These are phyloP conservation scores for Hypanus sabinus DNA, from an alignment of 2,113 vertebrate species.

Conservation along the genomic window DNA sequence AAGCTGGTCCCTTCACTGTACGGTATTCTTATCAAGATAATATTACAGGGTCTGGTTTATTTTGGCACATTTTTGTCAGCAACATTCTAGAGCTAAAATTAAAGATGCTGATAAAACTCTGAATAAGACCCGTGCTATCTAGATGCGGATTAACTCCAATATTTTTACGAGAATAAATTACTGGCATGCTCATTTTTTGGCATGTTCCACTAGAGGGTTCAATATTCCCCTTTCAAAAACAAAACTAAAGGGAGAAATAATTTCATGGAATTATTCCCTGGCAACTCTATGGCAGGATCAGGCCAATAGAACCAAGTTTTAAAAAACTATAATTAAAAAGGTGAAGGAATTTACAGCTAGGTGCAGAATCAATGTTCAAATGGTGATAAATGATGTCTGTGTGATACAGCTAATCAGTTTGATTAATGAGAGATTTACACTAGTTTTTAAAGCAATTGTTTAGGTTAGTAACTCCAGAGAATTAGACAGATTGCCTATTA, in stretches of 20 bases:
- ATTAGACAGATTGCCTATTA: background rate
- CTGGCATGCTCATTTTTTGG: background rate
- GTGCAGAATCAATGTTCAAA: background rate
- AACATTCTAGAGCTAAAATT: constrained; percentile 18
- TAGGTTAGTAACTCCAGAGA: background rate
- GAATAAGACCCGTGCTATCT: background rate
- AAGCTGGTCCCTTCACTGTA: background rate
- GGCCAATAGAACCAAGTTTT: background rate
- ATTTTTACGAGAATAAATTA: background rate
- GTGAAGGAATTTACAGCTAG: background rate
- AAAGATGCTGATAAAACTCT: background rate
- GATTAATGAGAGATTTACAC: no score
- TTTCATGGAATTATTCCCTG: background rate
- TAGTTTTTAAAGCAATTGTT: background rate
- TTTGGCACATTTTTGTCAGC: constrained; percentile 6
- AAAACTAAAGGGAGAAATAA: background rate
- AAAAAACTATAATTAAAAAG: background rate
- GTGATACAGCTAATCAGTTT: background rate
- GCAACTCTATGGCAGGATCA: background rate
- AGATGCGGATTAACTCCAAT: background rate
- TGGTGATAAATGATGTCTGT: background rate
- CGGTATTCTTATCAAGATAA: background rate
- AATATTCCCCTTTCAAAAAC: background rate
- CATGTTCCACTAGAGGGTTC: background rate
- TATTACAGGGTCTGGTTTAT: background rate